These are phyloP conservation scores for Pachypanchax playfairii DNA, from an alignment of 2,113 vertebrate species.

Conservation along the genomic window DNA sequence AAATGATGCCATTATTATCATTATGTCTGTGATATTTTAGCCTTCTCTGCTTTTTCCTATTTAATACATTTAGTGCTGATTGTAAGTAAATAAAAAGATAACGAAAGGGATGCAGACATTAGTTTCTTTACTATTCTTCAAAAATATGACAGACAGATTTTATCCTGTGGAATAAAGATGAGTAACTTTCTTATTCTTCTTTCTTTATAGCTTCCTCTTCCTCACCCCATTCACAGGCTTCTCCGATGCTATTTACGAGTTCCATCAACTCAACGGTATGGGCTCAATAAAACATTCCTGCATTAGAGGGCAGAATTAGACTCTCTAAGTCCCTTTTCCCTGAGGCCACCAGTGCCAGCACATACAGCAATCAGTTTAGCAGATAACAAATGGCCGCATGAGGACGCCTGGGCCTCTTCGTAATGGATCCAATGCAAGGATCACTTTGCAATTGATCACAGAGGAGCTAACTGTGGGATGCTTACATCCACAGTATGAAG, in stretches of 20 bases:
- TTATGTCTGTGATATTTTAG: no score
- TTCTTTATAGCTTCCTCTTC: constrained; percentile 4
- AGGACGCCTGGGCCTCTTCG: constrained; percentile 22
- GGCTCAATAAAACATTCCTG: constrained; percentile 43
- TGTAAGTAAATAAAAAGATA: neutral
- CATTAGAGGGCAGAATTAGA: constrained; percentile 48
- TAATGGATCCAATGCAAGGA: constrained; percentile 50
- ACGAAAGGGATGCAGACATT: neutral
- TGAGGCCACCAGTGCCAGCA: constrained; percentile 18
- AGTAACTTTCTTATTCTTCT: constrained; percentile 2
- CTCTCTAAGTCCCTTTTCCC: constrained; percentile 26
- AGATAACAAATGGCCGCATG: constrained; percentile 41
- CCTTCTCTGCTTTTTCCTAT: no score
- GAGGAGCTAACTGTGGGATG: constrained; percentile 22
- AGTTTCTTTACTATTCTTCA: constrained; percentile 11
- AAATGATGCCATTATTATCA: no score
- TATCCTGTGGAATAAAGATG: constrained; percentile 12
- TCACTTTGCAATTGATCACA: constrained; percentile 62
- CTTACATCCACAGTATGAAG: neutral
- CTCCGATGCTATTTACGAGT: constrained; percentile 21
- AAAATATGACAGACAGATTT: constrained; percentile 16
- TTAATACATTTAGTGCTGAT: neutral
- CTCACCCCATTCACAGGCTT: neutral
- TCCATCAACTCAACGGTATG: constrained; percentile 21
- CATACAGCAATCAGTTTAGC: constrained; percentile 26